These are phyloP conservation scores for Actinia tenebrosa DNA, from an alignment of 64 coral and sea anemone genomes.

Conservation along the genomic window DNA sequence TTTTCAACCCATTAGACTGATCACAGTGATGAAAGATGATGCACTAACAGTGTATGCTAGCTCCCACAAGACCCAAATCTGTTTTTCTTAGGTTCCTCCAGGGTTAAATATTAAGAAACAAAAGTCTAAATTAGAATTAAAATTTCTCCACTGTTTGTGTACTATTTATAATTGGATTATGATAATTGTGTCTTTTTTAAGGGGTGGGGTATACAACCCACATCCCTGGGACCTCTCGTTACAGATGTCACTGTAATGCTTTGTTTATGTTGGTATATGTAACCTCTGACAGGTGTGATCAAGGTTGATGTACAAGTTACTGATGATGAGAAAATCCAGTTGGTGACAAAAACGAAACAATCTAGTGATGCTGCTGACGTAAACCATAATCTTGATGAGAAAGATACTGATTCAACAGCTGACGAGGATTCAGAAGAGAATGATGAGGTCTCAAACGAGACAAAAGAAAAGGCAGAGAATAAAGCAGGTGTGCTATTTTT, in stretches of 20 bases:
- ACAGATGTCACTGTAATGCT: background rate
- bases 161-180: no score
- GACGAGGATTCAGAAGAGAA: background rate
- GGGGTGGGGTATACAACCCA: no score
- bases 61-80: no score
- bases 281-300: background rate
- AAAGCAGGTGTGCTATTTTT: background rate
- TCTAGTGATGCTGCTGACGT: background rate
- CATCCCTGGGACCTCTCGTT: no score
- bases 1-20: no score
- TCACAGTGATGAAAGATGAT: no score
- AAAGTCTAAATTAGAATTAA: no score
- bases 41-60: no score
- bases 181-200: no score
- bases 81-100: no score
- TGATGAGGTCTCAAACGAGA: background rate
- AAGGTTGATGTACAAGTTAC: conserved; percentile 5
- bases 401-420: background rate
- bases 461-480: background rate
- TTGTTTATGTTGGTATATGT: background rate
- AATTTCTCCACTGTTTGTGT: no score
- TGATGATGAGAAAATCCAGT: background rate
- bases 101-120: no score
- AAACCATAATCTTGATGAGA: background rate
- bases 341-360: background rate